phyloP scores from a whole-genome alignment of 2,797 vertebrate genomes.

The Gymnoscopelus braueri region DNA sequence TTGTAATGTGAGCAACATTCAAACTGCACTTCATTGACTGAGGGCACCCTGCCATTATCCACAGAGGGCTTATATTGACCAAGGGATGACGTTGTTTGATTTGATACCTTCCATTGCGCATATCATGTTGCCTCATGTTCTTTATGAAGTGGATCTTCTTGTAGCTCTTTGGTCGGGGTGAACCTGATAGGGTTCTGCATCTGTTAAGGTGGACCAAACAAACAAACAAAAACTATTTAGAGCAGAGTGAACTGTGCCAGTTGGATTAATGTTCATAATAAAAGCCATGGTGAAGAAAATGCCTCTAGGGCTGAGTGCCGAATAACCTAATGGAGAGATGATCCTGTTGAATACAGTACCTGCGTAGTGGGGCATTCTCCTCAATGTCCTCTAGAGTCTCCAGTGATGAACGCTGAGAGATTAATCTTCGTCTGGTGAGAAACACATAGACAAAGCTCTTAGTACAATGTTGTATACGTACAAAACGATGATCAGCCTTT shows the following conservation, averaged over 20 bases:
- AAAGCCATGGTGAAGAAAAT: neutral
- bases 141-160: conserved; percentile 99
- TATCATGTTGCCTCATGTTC: conserved; percentile 96
- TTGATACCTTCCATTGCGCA: conserved; percentile 94
- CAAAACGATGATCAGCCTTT: conserved; percentile 8
- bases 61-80: conserved; percentile 52
- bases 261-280: neutral
- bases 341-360: conserved; percentile 73
- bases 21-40: conserved; percentile 60
- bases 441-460: conserved; percentile 19
- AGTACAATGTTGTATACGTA: neutral
- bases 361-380: conserved; percentile 96
- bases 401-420: conserved; percentile 97
- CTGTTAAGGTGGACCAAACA: conserved; percentile 64
- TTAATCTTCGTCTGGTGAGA: conserved; percentile 88
- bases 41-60: conserved; percentile 56
- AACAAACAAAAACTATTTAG: neutral
- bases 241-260: conserved; percentile 13
- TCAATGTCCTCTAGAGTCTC: conserved; percentile 99
- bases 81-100: conserved; percentile 40
- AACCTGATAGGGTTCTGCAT: conserved; percentile 98
- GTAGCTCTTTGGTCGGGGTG: conserved; percentile 99
- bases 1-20: conserved; percentile 64
- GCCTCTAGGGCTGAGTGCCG: neutral
- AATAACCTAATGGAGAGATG: neutral